Evolutionary conservation across 2,888 invertebrate species (phyloP).

Genomic region (Uropetala carovei): DNA sequence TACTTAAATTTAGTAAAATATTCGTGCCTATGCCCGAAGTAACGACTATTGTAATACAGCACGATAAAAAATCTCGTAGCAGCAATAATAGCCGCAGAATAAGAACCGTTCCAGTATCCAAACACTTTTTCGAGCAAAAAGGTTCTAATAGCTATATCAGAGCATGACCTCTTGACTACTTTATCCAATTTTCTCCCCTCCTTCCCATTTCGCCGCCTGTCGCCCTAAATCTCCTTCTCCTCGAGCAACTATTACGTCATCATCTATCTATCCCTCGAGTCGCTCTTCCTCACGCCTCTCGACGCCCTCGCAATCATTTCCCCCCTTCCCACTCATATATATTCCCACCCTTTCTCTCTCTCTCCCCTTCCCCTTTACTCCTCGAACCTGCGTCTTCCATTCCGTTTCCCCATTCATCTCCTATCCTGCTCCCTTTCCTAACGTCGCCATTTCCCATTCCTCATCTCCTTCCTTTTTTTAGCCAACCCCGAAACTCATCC

Average conservation of each 20-base stretch:
- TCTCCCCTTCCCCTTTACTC: neutral
- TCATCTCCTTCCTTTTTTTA: neutral
- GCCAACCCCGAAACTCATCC: neutral
- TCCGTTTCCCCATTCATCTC: neutral
- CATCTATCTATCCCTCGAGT: neutral
- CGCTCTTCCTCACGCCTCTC: neutral
- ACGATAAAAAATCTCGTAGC: too few relatives aligned
- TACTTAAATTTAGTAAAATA: too few relatives aligned
- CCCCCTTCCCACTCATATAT: neutral
- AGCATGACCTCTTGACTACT: too few relatives aligned
- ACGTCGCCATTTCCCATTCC: neutral
- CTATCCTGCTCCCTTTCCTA: neutral
- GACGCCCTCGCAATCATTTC: neutral
- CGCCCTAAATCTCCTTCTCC: neutral
- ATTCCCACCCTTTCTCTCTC: neutral
- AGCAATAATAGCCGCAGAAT: too few relatives aligned
- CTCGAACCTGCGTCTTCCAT: neutral
- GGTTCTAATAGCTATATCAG: too few relatives aligned
- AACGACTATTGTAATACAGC: too few relatives aligned
- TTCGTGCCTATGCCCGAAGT: too few relatives aligned
- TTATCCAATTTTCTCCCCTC: too few relatives aligned
- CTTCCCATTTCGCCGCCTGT: too few relatives aligned
- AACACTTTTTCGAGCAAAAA: too few relatives aligned
- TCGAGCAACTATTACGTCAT: neutral
- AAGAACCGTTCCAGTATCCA: too few relatives aligned